Evolutionary conservation across 1,140 invertebrate genomes (phyloP), one percentile per base, ranked within the genome.

Genomic region (Antheraea pernyi): DNA sequence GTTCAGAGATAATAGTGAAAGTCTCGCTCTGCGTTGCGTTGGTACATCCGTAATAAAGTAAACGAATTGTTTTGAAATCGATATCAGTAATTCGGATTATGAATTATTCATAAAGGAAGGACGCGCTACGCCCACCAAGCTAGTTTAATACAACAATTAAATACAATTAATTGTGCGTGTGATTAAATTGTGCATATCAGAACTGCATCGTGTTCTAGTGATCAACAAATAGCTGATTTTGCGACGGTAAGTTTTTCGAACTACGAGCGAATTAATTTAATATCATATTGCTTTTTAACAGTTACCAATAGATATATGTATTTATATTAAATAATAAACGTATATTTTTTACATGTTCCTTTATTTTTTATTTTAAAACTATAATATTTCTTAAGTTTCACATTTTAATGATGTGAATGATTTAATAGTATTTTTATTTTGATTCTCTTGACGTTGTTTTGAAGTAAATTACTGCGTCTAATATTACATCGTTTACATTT

Each of bases 41-140:
- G 10, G 10, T 46, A 65, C 16, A 42, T 65, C 39, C 36, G 58
- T 67, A 67, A 37, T 59, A 59, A 65, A 13, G 64, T 65, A 53
- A 65, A 58, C 65, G 36, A 11, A 67, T 67, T 59, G 8, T 71
- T 72, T 70, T 71, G 72, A 70, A 76, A 76, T 73, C 59, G 73
- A 73, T 73, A 78, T 71, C 61, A 58, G 36, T 77, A 71, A 77
- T 73, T 72, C 61, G 48, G 62, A 61, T 66, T 65, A 69, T 72
- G 60, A 71, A 73, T 78, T 74, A 70, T 70, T 65, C 53, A 76
- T 74, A 70, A 58, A 74, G 72, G 78, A 77, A 75, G 75, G 74
- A 72, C 70, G 69, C 73, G 77, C 67, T 74, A 76, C 78, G 74
- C 74, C 70, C 70, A 74, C 64, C 65, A 60, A 59, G 36, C n/a